Evolutionary conservation across 2,888 invertebrate species (phyloP).

Genomic region (Calephelis perditalis): DNA sequence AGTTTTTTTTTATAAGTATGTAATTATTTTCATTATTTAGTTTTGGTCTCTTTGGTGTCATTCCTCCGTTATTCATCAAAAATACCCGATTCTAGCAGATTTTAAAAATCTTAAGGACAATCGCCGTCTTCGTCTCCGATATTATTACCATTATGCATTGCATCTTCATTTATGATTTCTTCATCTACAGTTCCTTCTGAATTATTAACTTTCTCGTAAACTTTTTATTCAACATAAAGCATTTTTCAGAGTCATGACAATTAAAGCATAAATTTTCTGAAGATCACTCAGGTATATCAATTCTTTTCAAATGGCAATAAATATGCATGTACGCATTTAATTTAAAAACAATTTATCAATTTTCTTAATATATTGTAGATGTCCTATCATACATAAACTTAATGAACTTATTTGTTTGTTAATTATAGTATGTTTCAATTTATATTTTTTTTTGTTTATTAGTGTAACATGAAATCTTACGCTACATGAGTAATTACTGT

Average conservation of each 20-base stretch:
- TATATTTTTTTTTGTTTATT: too few species aligned
- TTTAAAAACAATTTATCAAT: too few species aligned
- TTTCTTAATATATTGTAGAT: too few species aligned
- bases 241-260: conserved; percentile 14
- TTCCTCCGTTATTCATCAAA: conserved; percentile 32
- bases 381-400: too few species aligned
- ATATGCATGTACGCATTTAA: too few species aligned
- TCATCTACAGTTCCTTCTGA: neutral
- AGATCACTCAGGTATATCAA: too few species aligned
- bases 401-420: too few species aligned
- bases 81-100: conserved; percentile 29
- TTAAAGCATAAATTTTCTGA: conserved; percentile 19
- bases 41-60: conserved; percentile 32
- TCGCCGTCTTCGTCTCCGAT: conserved; percentile 26
- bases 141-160: conserved; percentile 30
- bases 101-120: conserved; percentile 30
- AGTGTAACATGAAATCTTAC: too few species aligned
- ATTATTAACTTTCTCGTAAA: conserved; percentile 28
- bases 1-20: too few species aligned
- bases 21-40: conserved; percentile 24
- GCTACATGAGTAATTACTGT: too few species aligned
- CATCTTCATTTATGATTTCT: conserved; percentile 13
- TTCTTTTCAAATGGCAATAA: too few species aligned
- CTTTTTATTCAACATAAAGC: conserved; percentile 23
- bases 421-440: too few species aligned